Evolutionary conservation across 2,113 vertebrate genomes (phyloP).

Genomic region (Etia nguti): DNA sequence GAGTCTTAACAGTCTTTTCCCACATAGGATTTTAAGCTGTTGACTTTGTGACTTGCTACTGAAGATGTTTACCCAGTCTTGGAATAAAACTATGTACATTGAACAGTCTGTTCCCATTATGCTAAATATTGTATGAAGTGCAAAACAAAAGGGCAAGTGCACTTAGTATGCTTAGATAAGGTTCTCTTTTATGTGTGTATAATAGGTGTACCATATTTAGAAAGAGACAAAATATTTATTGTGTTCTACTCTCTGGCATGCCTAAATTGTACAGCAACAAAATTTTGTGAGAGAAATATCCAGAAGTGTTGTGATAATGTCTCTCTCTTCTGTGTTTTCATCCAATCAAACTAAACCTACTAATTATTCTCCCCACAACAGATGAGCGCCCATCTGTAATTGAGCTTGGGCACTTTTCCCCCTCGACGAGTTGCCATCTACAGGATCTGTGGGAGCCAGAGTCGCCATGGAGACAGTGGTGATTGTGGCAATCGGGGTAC

Average conservation of each 20-base stretch:
- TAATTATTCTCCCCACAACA: slow-evolving; percentile 15
- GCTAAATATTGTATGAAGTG: background rate
- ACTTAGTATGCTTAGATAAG: slow-evolving; percentile 20
- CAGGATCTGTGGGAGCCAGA: background rate
- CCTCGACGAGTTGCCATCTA: background rate
- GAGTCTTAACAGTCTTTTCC: background rate
- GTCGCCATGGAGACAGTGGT: slow-evolving; percentile 92
- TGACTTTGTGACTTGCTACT: background rate
- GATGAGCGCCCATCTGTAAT: slow-evolving; percentile 55
- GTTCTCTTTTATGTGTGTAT: background rate
- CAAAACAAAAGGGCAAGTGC: slow-evolving; percentile 1
- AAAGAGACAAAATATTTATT: background rate
- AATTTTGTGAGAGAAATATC: background rate
- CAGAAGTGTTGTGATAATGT: background rate
- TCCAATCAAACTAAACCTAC: background rate
- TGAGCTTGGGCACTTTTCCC: slow-evolving; percentile 13
- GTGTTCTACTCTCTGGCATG: background rate
- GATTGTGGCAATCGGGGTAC: slow-evolving; percentile 91
- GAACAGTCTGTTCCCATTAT: background rate
- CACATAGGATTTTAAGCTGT: accelerated
- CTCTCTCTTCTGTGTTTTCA: background rate
- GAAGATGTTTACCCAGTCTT: background rate
- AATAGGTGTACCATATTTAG: slow-evolving; percentile 10
- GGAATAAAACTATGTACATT: background rate
- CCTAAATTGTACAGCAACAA: background rate